Base-by-base conservation (phyloP, 2,797 vertebrate genomes). In the Diglossa cyanea region DNA sequence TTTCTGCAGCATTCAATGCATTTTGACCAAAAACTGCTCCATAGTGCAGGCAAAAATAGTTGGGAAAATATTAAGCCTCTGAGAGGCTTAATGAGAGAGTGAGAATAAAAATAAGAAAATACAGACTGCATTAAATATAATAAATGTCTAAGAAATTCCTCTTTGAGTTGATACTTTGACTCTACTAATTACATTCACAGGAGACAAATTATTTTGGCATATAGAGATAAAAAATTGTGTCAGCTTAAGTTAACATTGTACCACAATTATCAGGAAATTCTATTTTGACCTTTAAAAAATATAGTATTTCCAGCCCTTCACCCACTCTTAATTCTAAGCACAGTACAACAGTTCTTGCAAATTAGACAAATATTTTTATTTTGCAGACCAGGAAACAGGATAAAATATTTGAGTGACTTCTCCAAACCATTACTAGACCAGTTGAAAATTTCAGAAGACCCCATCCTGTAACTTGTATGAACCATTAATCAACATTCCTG, bases 191-290 rank as follows among this genome's bases (percentile, higher is more conserved):
- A 17, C 20, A 54, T 81, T 86, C 48, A 72, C 3, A 62, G 17
- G 13, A 80, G 17, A 61, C 65, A 92, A 77, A 91, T 79, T 83
- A 89, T 79, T 95, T 79, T 71, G 60, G 74, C 66, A 85, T 58
- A 68, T 2, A 63, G 54, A 80, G 51, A 84, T 67, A 79, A 91
- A 74, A 82, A 94, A 63, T 39, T 44, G 35, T 65, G 53, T 58
- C 76, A 86, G 23, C 62, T 86, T 15, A 26, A 76, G 71, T 87
- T 87, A 82, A 86, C 80, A 57, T 67, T 68, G 39, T 73, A 65
- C 33, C 30, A 58, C 48, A 84, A 88, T 78, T 86, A 94, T 51
- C 30, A 92, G 51, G 92, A 91, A 84, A 81, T 21, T 35, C 8
- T 66, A 20, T 1, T 87, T 57, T 86, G 85, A 88, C 72, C 89